Evolutionary conservation across 1,140 invertebrate species (phyloP).

Genomic region (Coelopa frigida): DNA sequence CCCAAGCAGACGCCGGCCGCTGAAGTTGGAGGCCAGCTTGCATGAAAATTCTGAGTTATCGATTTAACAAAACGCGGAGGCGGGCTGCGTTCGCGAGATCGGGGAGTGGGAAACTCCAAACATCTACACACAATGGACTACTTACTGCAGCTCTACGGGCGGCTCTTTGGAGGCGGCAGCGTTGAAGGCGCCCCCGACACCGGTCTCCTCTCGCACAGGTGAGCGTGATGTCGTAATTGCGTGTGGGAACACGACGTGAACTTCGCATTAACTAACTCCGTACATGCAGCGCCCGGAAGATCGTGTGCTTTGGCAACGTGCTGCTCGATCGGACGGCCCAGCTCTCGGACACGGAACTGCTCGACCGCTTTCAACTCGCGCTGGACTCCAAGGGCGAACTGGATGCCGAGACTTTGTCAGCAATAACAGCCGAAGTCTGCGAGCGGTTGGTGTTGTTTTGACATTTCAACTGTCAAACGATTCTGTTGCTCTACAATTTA

Average conservation of each 20-base stretch:
- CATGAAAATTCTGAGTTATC: slow-evolving; percentile 6
- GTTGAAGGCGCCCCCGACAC: slow-evolving; percentile 17
- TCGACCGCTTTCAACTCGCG: slow-evolving; percentile 25
- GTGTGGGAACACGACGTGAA: slow-evolving; percentile 1
- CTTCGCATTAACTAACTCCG: background rate
- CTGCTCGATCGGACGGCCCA: slow-evolving; percentile 29
- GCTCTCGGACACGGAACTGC: slow-evolving; percentile 23
- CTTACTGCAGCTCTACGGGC: slow-evolving; percentile 30
- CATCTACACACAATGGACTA: slow-evolving; percentile 40
- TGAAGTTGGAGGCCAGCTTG: background rate
- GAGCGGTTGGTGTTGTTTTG: slow-evolving; percentile 20
- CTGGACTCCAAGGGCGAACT: slow-evolving; percentile 36
- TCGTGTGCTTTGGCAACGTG: slow-evolving; percentile 40
- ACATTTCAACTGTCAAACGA: background rate
- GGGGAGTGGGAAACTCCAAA: no score
- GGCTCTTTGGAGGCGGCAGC: slow-evolving; percentile 22
- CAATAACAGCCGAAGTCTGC: slow-evolving; percentile 23
- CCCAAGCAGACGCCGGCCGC: background rate
- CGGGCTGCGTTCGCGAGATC: no score
- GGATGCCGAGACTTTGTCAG: slow-evolving; percentile 24
- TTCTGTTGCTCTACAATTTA: background rate
- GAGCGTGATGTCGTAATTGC: no score
- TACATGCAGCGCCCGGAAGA: slow-evolving; percentile 29
- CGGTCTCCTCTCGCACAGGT: no score
- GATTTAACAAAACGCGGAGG: slow-evolving; percentile 1